Evolutionary conservation across 2,888 invertebrate species (phyloP).

Genomic region (Autographa gamma): DNA sequence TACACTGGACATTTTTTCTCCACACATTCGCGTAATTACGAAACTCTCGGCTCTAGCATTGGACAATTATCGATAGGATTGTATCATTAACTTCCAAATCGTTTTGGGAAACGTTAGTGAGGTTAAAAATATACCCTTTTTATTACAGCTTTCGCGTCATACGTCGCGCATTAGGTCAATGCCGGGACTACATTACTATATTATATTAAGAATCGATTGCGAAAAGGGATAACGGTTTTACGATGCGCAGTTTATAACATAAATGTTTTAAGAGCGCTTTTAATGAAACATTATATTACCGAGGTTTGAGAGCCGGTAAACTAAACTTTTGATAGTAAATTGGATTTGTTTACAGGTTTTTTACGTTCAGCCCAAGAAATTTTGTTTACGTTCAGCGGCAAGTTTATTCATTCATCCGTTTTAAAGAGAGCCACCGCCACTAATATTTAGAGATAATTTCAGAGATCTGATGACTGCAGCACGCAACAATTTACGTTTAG

Average conservation of each 20-base stretch:
- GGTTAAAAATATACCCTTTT: slow-evolving; percentile 39
- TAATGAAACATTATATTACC: background rate
- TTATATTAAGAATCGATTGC: slow-evolving; percentile 32
- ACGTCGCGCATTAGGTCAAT: slow-evolving; percentile 50
- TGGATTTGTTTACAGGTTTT: background rate
- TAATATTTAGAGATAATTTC: background rate
- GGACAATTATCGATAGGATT: slow-evolving; percentile 43
- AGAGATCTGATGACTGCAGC: background rate
- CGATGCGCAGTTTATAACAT: slow-evolving; percentile 5
- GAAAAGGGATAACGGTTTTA: slow-evolving; percentile 23
- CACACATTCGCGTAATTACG: slow-evolving; percentile 66
- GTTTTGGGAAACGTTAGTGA: slow-evolving; percentile 6
- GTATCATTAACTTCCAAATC: slow-evolving; percentile 29
- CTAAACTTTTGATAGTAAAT: background rate
- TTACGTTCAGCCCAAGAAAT: background rate
- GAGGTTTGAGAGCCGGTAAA: background rate
- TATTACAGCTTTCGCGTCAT: slow-evolving; percentile 32
- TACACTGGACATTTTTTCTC: slow-evolving; percentile 63
- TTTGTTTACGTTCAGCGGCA: background rate
- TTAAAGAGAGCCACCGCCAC: too few species aligned
- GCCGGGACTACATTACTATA: slow-evolving; percentile 34
- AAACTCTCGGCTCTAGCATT: slow-evolving; percentile 41
- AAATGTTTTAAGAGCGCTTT: background rate
- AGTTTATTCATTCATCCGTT: background rate
- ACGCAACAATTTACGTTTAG: background rate